Evolutionary conservation across 2,888 invertebrate genomes (phyloP), one percentile per base, ranked within the genome.

Genomic region (Philaethria dido): DNA sequence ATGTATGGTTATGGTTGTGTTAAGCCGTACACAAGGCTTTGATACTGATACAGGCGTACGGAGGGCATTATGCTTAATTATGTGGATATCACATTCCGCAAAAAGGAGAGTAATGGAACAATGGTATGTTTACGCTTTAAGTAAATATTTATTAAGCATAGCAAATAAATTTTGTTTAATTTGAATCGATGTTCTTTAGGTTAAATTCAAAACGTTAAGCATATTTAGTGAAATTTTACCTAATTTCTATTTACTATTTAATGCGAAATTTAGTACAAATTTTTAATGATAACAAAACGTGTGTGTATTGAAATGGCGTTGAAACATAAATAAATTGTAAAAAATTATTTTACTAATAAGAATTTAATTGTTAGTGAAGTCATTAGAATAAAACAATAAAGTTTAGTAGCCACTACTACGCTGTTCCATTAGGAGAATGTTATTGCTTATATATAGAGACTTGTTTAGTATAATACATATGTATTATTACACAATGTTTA

Each of bases 1-100:
- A 22, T 13, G 48, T 33, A 18, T 52, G 9, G 42, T 50, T 62
- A n/a, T 42, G 52, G 62, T 62, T 62, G n/a, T n/a, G n/a, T n/a
- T n/a, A n/a, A 18, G 36, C 9, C 16, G 42, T 50, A 25, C 25
- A 13, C 4, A 5, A 6, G 18, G 52, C 52, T 62, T 52, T 62
- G 52, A 52, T 42, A 50, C 42, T 42, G 18, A 42, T 25, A 52
- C 62, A 18, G 39, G 54, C n/a, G n/a, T 33, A 8, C 1, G 3
- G 20, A 16, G 33, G 6, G 25, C 14, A 29, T 44, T n/a, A 54
- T 45, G n/a, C n/a, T n/a, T n/a, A 52, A 29, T n/a, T 44, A 44
- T 33, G 44, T 44, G 54, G 52, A 63, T 33, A 54, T 16, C 54
- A 14, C 20, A 48, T 13, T 8, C 22, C 20, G 20, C 22, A 48